Conservation (phyloP, 2,888 invertebrate species). For the Cetonia aurata region DNA sequence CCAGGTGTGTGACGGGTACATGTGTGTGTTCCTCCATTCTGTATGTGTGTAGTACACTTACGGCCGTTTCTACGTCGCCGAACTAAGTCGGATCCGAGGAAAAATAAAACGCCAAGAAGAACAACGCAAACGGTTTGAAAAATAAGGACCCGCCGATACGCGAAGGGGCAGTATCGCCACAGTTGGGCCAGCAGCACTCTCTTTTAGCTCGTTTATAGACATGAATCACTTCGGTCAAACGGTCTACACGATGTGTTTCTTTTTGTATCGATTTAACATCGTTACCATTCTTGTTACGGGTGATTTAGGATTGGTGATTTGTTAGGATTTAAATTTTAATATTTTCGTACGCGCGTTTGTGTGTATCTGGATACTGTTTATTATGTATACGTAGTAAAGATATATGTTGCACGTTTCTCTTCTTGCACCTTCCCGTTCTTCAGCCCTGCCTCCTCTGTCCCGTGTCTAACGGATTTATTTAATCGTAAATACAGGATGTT, state of each 20-base stretch:
- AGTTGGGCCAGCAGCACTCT: constrained; percentile 40
- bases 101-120: constrained; percentile 51
- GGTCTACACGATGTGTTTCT: constrained; percentile 51
- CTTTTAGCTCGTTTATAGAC: constrained; percentile 50
- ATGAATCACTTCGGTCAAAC: constrained; percentile 57
- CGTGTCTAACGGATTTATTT: constrained; percentile 37
- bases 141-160: constrained; percentile 50
- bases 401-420: constrained; percentile 32
- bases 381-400: constrained; percentile 35
- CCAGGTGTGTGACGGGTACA: constrained; percentile 53
- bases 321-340: constrained; percentile 50
- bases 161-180: constrained; percentile 46
- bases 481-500: constrained; percentile 37
- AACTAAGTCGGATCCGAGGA: constrained; percentile 34
- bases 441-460: neutral
- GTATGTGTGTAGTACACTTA: constrained; percentile 45
- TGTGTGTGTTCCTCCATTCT: constrained; percentile 27
- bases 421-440: constrained; percentile 1
- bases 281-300: constrained; percentile 60
- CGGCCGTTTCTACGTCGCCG: constrained; percentile 49
- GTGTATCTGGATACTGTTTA: constrained; percentile 33
- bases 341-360: constrained; percentile 41
- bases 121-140: constrained; percentile 40
- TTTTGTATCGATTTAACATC: constrained; percentile 62
- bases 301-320: constrained; percentile 61